These are phyloP conservation scores for Spodoptera frugiperda DNA, from an alignment of 1,140 invertebrate species.

Conservation along the genomic window DNA sequence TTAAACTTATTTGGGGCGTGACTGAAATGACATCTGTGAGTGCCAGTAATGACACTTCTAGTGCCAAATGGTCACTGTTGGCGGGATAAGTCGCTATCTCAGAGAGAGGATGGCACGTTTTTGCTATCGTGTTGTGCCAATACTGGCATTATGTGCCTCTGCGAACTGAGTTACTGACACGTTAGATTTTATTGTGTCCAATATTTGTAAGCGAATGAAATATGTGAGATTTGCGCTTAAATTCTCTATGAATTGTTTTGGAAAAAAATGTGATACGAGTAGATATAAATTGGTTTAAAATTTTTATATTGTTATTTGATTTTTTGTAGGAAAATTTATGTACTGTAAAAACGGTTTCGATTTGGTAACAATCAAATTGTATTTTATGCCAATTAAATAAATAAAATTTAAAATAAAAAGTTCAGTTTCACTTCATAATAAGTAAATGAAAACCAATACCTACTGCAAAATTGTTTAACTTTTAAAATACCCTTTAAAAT, in stretches of 20 bases:
- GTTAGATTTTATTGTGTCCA: constrained; percentile 6
- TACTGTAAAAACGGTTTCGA: too few relatives aligned
- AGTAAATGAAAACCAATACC: too few relatives aligned
- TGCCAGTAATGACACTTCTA: constrained; percentile 34
- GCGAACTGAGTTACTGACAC: constrained; percentile 10
- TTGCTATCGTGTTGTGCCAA: constrained; percentile 30
- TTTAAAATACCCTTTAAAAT: too few relatives aligned
- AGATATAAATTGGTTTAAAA: too few relatives aligned
- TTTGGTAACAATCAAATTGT: too few relatives aligned
- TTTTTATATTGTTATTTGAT: too few relatives aligned
- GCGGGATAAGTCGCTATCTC: constrained; percentile 14
- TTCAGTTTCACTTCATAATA: too few relatives aligned
- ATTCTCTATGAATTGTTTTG: neutral
- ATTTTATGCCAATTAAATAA: too few relatives aligned
- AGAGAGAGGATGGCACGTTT: constrained; percentile 35
- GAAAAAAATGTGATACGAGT: neutral
- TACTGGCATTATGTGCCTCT: neutral
- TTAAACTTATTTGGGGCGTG: constrained; percentile 46
- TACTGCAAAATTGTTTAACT: too few relatives aligned
- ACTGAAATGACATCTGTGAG: constrained; percentile 42
- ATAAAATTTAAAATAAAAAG: too few relatives aligned
- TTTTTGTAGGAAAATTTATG: too few relatives aligned
- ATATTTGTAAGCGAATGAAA: neutral
- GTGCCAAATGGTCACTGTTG: constrained; percentile 43
- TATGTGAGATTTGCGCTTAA: neutral